A percentile compares a stretch with the other conserved stretches of the same genome.
Conservation (phyloP, 2,113 vertebrate genomes). For the Hippocampus comes region DNA sequence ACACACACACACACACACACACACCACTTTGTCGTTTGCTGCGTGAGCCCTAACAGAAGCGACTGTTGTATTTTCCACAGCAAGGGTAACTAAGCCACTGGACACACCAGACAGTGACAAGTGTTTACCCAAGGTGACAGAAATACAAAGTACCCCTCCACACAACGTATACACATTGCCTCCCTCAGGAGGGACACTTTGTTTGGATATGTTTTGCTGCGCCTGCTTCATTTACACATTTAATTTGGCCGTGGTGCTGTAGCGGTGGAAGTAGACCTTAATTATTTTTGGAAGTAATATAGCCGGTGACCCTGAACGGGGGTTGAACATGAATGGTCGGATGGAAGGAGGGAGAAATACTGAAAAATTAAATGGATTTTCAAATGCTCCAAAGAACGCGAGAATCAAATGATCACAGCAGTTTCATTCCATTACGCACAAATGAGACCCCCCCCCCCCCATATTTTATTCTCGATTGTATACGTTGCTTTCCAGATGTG, state of each 20-base stretch:
- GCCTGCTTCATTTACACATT: background rate
- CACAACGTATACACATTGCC: background rate
- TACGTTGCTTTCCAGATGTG: constrained; percentile 47
- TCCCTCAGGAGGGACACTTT: background rate
- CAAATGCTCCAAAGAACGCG: background rate
- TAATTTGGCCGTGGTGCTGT: background rate
- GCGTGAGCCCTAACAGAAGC: constrained; percentile 15
- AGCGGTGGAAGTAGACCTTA: background rate
- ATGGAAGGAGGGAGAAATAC: background rate
- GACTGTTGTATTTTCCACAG: constrained; percentile 20
- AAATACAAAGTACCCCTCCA: constrained; percentile 1
- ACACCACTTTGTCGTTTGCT: constrained; percentile 2
- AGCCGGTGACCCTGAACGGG: no score
- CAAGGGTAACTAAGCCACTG: constrained; percentile 11
- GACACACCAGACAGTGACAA: constrained; percentile 19
- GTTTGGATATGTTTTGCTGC: background rate
- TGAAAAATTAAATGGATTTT: background rate
- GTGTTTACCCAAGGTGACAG: constrained; percentile 21
- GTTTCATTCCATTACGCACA: constrained; percentile 34
- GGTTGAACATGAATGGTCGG: background rate
- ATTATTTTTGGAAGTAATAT: background rate
- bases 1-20: no score
- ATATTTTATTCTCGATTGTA: constrained; percentile 43
- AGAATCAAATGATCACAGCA: constrained; percentile 7
- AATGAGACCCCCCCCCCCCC: constrained; percentile 26